Conservation (phyloP, 2,888 invertebrate genomes). For the Piscicola geometra region DNA sequence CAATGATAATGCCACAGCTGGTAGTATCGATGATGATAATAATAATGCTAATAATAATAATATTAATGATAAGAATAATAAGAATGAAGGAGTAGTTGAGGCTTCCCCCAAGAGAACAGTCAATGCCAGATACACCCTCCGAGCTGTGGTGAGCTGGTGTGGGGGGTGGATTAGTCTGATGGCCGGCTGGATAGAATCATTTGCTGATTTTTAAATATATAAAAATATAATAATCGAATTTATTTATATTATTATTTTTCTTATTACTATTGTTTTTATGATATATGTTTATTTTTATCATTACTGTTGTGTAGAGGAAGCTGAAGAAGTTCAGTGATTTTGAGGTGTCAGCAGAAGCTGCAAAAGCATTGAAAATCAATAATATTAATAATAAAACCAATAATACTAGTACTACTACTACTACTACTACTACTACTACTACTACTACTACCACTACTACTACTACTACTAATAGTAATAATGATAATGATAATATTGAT, state of each 20-base stretch:
- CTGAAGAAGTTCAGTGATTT: conserved; percentile 21
- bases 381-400: conserved; percentile 16
- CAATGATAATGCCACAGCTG: neutral
- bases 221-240: too few relatives aligned
- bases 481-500: too few relatives aligned
- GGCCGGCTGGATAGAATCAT: too few relatives aligned
- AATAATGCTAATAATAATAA: neutral
- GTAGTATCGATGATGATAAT: neutral
- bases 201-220: too few relatives aligned
- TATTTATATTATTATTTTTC: too few relatives aligned
- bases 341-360: neutral
- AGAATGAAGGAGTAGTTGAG: neutral
- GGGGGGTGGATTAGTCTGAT: too few relatives aligned
- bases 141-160: conserved; percentile 26
- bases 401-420: conserved; percentile 22
- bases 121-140: conserved; percentile 19
- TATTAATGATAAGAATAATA: neutral
- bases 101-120: conserved; percentile 13
- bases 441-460: too few relatives aligned
- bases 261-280: neutral
- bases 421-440: neutral
- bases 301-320: conserved; percentile 25
- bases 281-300: neutral
- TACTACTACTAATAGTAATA: too few relatives aligned
- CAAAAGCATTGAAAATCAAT: neutral